phyloP scores from a whole-genome alignment of 2,797 vertebrate species.

The Mus minutoides region DNA sequence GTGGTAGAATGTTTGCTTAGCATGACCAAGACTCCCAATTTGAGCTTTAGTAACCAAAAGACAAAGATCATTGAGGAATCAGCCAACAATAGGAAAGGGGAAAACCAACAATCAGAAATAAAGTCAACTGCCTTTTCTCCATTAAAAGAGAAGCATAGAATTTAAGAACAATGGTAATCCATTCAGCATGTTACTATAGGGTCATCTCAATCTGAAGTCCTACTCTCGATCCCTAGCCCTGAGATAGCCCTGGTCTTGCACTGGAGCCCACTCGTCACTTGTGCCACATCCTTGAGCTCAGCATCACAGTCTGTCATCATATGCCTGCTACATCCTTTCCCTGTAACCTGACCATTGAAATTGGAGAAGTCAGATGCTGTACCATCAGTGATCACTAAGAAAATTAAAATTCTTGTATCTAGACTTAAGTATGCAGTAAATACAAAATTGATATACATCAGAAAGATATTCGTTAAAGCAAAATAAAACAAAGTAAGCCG shows the following conservation, averaged over 20 bases:
- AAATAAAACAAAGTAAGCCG: not conserved
- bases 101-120: not conserved
- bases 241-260: not conserved
- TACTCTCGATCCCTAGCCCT: fast-evolving
- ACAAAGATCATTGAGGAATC: not conserved
- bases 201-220: not conserved
- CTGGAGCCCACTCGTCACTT: not conserved
- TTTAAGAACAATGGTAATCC: not conserved
- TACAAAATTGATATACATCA: not conserved
- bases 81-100: not conserved
- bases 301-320: not conserved
- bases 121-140: not conserved
- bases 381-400: not conserved
- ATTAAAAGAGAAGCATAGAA: not conserved
- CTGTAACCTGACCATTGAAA: not conserved
- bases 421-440: not conserved
- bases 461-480: not conserved
- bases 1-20: not conserved
- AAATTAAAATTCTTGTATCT: not conserved
- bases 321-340: not conserved
- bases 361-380: not conserved
- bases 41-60: not conserved
- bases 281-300: not conserved
- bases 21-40: not conserved
- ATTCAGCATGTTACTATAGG: not conserved